Base-by-base conservation (phyloP, 2,797 vertebrate species). In the Pseudomugil gertrudae region DNA sequence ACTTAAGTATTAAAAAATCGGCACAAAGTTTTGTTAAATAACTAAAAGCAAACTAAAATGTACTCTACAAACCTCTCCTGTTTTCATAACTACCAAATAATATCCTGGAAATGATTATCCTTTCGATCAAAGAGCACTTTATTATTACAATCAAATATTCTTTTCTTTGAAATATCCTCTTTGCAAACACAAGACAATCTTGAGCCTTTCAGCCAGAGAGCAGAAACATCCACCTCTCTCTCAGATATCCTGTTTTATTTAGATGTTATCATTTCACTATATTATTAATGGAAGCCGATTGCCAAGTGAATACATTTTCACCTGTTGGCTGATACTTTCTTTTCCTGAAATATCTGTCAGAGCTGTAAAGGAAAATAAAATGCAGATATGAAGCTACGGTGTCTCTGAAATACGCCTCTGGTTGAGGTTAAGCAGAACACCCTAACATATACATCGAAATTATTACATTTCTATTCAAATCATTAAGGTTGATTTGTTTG, bases 61-160 rank as follows among this genome's bases (percentile, higher is more conserved):
- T 68, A 51, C 50, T 62, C 8, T n/a, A 40, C 36, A 64, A n/a
- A 24, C 36, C 15, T 9, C 23, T 67, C 26, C 27, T 47, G 6
- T 29, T 59, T 26, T 59, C 23, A 43, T 72, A 9, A 36, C 62
- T 36, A 26, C 24, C 29, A 57, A 71, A 62, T 48, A 66, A 61
- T 58, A 38, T 35, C 26, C 51, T 69, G 14, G 13, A 47, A 59
- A 60, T 70, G 24, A 56, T 73, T 57, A 35, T 65, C 4, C 40
- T 55, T 36, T 14, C 51, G 35, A 61, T 79, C 50, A 75, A 78
- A 84, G 15, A 57, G 61, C n/a, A 38, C 14, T 57, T 67, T 30
- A 57, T 61, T 57, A 78, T 76, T 51, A 63, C 7, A 56, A 40
- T 51, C 30, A 59, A 52, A 67, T n/a, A 52, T 63, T 58, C 43